Percentiles rank a stretch among this genome's conserved stretches.
These are phyloP conservation scores for Hemiprocne comata DNA, from an alignment of 2,113 vertebrate genomes.

Conservation along the genomic window DNA sequence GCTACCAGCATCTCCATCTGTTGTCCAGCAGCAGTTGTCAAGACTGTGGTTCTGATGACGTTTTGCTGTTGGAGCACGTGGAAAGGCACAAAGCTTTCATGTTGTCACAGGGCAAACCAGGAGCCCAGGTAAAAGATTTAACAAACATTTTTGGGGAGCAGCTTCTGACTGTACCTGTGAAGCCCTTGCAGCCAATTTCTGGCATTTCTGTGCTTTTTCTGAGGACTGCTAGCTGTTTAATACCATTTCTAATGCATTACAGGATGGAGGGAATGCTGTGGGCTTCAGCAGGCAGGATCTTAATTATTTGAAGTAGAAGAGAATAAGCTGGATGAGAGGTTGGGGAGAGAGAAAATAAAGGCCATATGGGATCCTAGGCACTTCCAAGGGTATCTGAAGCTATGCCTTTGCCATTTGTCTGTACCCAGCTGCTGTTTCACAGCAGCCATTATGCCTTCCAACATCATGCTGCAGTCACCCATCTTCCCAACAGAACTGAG, in stretches of 20 bases:
- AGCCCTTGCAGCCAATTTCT: background rate
- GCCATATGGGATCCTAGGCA: background rate
- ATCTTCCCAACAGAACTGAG: background rate
- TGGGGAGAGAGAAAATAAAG: background rate
- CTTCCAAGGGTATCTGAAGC: background rate
- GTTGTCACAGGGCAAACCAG: background rate
- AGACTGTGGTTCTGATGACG: background rate
- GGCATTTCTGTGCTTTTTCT: background rate
- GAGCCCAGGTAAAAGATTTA: background rate
- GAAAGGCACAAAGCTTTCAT: background rate
- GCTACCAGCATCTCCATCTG: background rate
- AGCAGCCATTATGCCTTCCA: conserved; percentile 1
- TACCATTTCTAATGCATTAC: background rate
- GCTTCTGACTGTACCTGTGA: background rate
- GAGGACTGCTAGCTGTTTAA: background rate
- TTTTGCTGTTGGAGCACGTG: background rate
- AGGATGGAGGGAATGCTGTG: background rate
- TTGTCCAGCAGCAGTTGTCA: background rate
- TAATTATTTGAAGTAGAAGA: background rate
- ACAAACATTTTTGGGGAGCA: background rate
- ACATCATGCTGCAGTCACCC: background rate
- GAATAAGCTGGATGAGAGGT: background rate
- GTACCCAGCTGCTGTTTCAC: background rate
- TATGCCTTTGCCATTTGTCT: background rate
- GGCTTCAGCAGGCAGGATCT: background rate